Base-by-base conservation (phyloP, 2,888 invertebrate species). In the Frankliniella intonsa region DNA sequence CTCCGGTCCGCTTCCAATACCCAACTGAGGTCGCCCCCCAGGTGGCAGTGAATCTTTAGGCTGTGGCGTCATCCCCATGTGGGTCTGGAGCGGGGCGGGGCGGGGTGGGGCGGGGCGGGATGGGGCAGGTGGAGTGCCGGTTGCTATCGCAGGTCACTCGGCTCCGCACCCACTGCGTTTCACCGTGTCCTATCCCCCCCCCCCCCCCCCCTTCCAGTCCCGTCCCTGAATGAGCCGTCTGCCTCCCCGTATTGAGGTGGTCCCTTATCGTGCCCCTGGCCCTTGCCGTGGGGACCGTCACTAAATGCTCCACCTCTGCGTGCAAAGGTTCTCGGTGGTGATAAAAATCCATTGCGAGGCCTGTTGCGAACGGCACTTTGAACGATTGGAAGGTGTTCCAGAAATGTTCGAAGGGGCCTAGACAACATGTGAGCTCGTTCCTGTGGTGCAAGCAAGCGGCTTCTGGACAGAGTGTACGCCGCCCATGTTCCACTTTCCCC, bases 51-150 rank as follows among this genome's bases (percentile, higher is more conserved):
- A 38, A 38, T 38, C 38, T 38, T 12, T 22, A 76, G 69, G 69
- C 22, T 76, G 25, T 76, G 69, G 69, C 69, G 69, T 76, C 69
- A 76, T 25, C 69, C 69, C 69, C 69, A 76, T 12, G 69, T 76
- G 69, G 69, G 25, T 9, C 22, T 10, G 69, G 69, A 22, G 69
- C 9, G 22, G 69, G 69, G 11, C 25, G 10, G 69, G 22, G 25
- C 9, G 25, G 69, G 69, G 17, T 7, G 62, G 62, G 62, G 62
- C 7, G 62, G 62, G 62, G 62, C 62, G 38, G 38, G 38, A 5
- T 5, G 38, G 38, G 2, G 3, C 38, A 38, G 38, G 38, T 2
- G 38, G 38, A 38, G 38, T 38, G 38, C 38, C 38, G 38, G 38
- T 5, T 38, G 38, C 38, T 38, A 38, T 38, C 38, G 38, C 38